Evolutionary conservation across 1,140 invertebrate genomes (phyloP).

Genomic region (Chironomus tepperi): DNA sequence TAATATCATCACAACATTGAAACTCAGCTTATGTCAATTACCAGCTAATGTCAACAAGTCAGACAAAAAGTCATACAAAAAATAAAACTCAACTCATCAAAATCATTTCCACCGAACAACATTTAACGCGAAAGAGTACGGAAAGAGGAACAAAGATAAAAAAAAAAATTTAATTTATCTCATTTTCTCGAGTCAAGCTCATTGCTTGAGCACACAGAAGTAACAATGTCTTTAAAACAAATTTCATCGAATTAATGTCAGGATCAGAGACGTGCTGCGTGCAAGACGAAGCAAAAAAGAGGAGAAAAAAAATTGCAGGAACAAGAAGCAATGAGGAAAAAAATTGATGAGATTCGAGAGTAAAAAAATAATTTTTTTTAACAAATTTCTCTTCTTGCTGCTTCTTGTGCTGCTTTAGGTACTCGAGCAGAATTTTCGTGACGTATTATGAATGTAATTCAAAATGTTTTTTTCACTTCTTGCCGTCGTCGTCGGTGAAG

Average conservation of each 20-base stretch:
- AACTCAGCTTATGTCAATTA: too few species aligned
- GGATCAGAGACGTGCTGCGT: slow-evolving; percentile 5
- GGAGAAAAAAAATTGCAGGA: not conserved
- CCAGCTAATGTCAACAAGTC: too few species aligned
- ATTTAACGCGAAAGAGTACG: too few species aligned
- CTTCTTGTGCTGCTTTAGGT: not conserved
- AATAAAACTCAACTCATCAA: too few species aligned
- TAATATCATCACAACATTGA: too few species aligned
- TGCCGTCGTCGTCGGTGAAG: too few species aligned
- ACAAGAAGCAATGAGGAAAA: not conserved
- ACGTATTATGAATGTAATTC: slow-evolving; percentile 14
- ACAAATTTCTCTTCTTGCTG: not conserved
- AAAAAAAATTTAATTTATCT: not conserved
- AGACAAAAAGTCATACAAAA: too few species aligned
- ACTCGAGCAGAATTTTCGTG: not conserved
- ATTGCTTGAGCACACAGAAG: not conserved
- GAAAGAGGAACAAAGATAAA: too few species aligned
- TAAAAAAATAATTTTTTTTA: not conserved
- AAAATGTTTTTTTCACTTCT: too few species aligned
- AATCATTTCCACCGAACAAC: too few species aligned
- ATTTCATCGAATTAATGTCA: slow-evolving; percentile 14
- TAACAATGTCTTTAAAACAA: slow-evolving; percentile 4
- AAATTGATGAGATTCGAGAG: slow-evolving; percentile 6
- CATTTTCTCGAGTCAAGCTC: not conserved
- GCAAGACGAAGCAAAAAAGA: not conserved